Evolutionary conservation across 2,113 vertebrate species (phyloP), one percentile per base, ranked within the genome.

Genomic region (Neoarius graeffei): DNA sequence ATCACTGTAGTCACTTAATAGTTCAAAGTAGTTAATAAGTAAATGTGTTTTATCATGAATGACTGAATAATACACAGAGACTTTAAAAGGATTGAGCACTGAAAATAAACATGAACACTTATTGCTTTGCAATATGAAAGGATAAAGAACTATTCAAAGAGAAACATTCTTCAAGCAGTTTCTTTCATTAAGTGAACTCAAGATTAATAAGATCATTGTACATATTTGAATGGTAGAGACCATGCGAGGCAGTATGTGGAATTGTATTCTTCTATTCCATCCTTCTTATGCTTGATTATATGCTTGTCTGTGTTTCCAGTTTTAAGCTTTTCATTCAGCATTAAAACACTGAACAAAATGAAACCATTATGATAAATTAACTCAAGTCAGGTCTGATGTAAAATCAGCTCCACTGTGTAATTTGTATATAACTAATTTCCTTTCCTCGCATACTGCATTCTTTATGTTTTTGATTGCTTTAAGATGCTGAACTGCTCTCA

Each of bases 391-490:
- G 42, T 27, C 60, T 50, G 57, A 64, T 64, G 66, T 52, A 66
- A 83, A 50, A 67, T 67, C 23, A 83, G 80, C 30, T 81, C 27
- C 80, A 62, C 48, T 77, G 48, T 64, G 25, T 76, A 27, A 67
- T 84, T 67, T 17, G 60, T 23, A n/a, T 83, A 56, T 52, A 52
- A 67, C 62, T 66, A 73, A 19, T 73, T 88, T 56, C 42, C 81
- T 84, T 81, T 87, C 57, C 30, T 48, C 81, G 23, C 81, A 87
- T 76, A 79, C 62, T 86, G 59, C 30, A 54, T 86, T 81, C 84
- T 60, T 84, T 81, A 81, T 87, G 77, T 62, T 81, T 84, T 23
- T 89, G 86, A 90, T 90, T 87, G 67, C 83, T 91, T 88, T 87
- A 90, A 88, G 89, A 90, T 89, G 87, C 82, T 88, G 83, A 90